Percentiles rank a stretch among this genome's conserved stretches.
phyloP scores from a whole-genome alignment of 1,140 invertebrate species.

The Calliphora vicina region DNA sequence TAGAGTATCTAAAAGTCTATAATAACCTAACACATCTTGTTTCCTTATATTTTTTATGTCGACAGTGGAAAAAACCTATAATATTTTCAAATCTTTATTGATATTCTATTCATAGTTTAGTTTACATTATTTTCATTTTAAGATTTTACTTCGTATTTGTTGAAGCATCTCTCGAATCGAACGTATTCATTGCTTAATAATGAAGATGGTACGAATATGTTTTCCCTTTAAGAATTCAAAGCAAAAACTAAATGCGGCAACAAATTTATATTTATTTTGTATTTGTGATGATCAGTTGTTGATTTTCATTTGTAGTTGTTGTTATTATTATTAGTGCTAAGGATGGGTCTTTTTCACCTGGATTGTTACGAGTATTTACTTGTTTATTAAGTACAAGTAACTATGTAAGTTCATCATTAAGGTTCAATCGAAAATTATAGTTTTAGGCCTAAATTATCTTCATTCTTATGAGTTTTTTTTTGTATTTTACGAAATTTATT shows the following conservation, averaged over 20 bases:
- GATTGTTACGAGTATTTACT: neutral
- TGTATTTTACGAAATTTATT: neutral
- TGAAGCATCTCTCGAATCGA: no score
- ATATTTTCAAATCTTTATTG: neutral
- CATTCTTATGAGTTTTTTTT: neutral
- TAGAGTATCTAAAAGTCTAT: no score
- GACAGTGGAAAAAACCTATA: neutral
- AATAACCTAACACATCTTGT: no score
- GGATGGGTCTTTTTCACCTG: neutral
- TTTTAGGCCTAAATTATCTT: constrained; percentile 5
- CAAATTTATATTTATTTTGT: neutral
- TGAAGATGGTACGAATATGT: neutral
- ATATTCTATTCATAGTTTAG: constrained; percentile 4
- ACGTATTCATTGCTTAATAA: neutral
- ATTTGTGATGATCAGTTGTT: neutral
- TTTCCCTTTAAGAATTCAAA: neutral
- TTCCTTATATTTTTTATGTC: no score
- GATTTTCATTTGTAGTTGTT: neutral
- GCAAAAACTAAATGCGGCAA: neutral
- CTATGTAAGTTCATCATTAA: constrained; percentile 1
- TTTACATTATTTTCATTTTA: neutral
- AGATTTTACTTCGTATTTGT: neutral
- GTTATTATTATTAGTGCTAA: neutral
- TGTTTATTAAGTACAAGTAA: neutral
- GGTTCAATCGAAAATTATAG: constrained; percentile 10